Conservation (phyloP, 2,888 invertebrate genomes). For the Drosophila dives region DNA sequence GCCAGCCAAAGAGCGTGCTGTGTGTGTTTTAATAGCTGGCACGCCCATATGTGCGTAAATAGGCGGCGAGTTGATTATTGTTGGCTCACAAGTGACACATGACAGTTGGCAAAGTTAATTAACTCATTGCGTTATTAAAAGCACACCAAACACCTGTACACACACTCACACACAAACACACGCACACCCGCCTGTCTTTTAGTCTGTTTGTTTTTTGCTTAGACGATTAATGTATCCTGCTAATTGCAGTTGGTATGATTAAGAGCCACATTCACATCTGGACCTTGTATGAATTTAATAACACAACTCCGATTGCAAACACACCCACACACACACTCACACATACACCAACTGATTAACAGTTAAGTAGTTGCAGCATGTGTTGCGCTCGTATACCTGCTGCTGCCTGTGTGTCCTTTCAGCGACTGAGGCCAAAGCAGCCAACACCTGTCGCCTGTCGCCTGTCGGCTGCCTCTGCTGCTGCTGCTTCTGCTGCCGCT, state of each 20-base stretch:
- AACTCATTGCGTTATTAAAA: constrained; percentile 49
- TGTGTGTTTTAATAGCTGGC: constrained; percentile 9
- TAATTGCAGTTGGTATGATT: constrained; percentile 14
- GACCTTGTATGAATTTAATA: constrained; percentile 15
- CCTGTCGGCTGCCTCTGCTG: constrained; percentile 42
- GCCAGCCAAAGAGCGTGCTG: constrained; percentile 1
- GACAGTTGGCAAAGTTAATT: constrained; percentile 57
- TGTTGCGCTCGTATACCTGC: constrained; percentile 62
- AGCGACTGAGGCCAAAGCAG: constrained; percentile 59
- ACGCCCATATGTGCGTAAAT: constrained; percentile 21
- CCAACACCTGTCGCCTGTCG: constrained; percentile 76
- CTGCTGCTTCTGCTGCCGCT: constrained; percentile 1
- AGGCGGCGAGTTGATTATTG: constrained; percentile 26
- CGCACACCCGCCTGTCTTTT: background rate
- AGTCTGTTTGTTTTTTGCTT: constrained; percentile 1
- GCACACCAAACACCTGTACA: constrained; percentile 3
- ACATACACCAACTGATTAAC: background rate
- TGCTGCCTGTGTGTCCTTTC: constrained; percentile 70
- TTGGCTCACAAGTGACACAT: constrained; percentile 40
- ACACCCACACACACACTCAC: constrained; percentile 9
- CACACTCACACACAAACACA: background rate
- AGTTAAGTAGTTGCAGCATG: constrained; percentile 7
- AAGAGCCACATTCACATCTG: constrained; percentile 4
- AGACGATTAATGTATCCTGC: background rate
- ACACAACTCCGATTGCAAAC: constrained; percentile 23